Evolutionary conservation across 2,888 invertebrate species (phyloP).

Genomic region (Spatulosminthurus flaviceps): DNA sequence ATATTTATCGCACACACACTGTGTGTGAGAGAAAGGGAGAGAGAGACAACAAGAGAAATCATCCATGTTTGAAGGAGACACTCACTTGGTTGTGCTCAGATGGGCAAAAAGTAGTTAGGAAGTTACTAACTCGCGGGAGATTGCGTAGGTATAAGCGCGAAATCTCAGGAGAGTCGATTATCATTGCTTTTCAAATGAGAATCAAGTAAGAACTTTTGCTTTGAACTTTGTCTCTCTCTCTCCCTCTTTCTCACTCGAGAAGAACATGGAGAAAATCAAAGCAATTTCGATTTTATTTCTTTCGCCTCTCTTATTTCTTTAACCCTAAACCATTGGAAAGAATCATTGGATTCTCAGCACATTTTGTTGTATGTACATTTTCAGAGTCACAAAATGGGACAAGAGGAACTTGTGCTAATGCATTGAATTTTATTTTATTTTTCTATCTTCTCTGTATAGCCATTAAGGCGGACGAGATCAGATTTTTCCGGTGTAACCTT

Average conservation of each 20-base stretch:
- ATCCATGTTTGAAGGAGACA: not conserved
- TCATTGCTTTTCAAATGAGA: constrained; percentile 62
- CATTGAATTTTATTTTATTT: too few species aligned
- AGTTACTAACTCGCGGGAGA: not conserved
- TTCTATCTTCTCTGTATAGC: not conserved
- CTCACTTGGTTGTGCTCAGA: not conserved
- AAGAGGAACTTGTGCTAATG: not conserved
- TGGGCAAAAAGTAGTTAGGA: constrained; percentile 11
- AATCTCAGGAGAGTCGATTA: constrained; percentile 56
- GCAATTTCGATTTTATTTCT: constrained; percentile 51
- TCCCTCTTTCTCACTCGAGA: constrained; percentile 22
- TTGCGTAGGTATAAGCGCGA: constrained; percentile 13
- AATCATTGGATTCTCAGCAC: constrained; percentile 7
- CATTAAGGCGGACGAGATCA: too few species aligned
- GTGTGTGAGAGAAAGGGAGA: too few species aligned
- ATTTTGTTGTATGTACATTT: not conserved
- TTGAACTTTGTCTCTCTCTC: constrained; percentile 50
- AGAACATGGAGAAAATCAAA: constrained; percentile 51
- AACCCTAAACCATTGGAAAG: constrained; percentile 16
- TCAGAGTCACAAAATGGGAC: not conserved
- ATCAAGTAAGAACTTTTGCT: constrained; percentile 49
- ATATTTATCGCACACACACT: not conserved
- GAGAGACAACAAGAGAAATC: constrained; percentile 25
- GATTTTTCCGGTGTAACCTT: too few species aligned
- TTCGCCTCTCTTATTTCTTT: constrained; percentile 42